These are phyloP conservation scores for Nemurella pictetii DNA, from an alignment of 2,888 invertebrate species.

Conservation along the genomic window DNA sequence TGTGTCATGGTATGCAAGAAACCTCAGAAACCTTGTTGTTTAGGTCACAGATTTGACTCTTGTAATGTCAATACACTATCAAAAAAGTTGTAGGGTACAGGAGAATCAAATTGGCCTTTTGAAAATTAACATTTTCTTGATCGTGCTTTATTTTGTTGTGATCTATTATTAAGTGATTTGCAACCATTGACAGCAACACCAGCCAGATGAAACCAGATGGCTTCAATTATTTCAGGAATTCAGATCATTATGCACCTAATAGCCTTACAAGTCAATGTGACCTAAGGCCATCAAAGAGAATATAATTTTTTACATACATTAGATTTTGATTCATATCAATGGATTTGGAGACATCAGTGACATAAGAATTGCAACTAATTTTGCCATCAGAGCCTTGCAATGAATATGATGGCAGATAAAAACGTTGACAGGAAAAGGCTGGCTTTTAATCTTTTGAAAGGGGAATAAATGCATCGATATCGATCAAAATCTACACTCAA, in stretches of 20 bases:
- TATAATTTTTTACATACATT: not conserved
- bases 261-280: not conserved
- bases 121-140: too few relatives aligned
- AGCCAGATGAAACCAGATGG: not conserved
- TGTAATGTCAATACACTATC: too few relatives aligned
- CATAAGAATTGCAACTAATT: not conserved
- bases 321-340: not conserved
- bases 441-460: not conserved
- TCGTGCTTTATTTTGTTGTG: too few relatives aligned
- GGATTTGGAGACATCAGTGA: not conserved
- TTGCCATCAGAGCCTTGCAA: not conserved
- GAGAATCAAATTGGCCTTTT: not conserved
- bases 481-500: not conserved
- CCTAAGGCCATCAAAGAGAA: not conserved
- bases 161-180: too few relatives aligned
- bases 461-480: not conserved
- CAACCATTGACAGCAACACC: too few relatives aligned
- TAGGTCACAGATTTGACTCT: too few relatives aligned
- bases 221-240: not conserved
- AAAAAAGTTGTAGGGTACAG: not conserved
- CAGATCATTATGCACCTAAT: not conserved
- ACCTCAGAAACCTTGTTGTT: too few relatives aligned
- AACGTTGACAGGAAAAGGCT: not conserved
- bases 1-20: too few relatives aligned
- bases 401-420: not conserved